A percentile compares a stretch with the other conserved stretches of the same genome.
These are phyloP conservation scores for Ibidorhyncha struthersii DNA, from an alignment of 2,113 vertebrate genomes.

Conservation along the genomic window DNA sequence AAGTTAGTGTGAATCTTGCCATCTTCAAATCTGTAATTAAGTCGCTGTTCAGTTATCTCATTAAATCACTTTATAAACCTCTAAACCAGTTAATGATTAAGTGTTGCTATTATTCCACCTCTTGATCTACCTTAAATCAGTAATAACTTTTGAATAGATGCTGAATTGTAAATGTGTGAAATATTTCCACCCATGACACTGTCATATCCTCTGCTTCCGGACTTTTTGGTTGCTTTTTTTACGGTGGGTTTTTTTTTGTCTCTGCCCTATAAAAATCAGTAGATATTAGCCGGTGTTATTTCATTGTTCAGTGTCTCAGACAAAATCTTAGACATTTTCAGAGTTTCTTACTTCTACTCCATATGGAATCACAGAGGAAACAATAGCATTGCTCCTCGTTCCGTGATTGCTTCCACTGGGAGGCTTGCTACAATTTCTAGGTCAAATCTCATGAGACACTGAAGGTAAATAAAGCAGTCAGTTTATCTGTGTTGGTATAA, in stretches of 20 bases:
- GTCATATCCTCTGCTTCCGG: not conserved
- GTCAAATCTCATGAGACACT: not conserved
- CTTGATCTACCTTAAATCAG: too few species aligned
- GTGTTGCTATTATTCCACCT: too few species aligned
- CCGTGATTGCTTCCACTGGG: conserved; percentile 18
- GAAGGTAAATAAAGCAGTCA: not conserved
- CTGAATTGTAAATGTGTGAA: too few species aligned
- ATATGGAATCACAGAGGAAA: not conserved
- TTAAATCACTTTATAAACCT: too few species aligned
- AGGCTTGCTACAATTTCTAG: not conserved
- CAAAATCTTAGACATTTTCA: not conserved
- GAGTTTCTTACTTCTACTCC: not conserved
- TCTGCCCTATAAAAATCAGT: not conserved
- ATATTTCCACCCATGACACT: not conserved
- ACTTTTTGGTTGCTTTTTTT: not conserved
- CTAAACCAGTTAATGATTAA: too few species aligned
- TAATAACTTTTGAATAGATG: too few species aligned
- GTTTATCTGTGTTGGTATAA: not conserved
- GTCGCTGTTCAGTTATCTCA: too few species aligned
- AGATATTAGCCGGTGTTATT: not conserved
- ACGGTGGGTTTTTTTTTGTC: not conserved
- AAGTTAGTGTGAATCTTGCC: too few species aligned
- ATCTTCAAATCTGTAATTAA: too few species aligned
- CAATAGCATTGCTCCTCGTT: not conserved
- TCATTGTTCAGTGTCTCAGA: not conserved